Base-by-base conservation (phyloP, 1,140 invertebrate genomes). In the Elymnias hypermnestra region DNA sequence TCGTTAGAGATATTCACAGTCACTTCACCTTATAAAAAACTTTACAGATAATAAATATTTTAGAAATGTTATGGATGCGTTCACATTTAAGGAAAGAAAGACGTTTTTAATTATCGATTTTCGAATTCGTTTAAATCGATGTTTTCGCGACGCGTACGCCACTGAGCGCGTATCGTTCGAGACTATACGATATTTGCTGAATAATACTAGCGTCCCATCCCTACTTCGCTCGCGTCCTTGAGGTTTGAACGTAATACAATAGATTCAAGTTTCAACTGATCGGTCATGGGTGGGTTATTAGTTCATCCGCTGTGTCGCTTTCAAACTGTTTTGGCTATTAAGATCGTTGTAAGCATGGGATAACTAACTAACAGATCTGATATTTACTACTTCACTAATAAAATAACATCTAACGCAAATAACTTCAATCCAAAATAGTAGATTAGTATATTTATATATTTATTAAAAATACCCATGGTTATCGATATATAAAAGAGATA, bases 241-340 rank as follows among this genome's bases (percentile, higher is more conserved):
- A n/a, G n/a, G n/a, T n/a, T 56, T 56, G 53, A 29, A 19, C 28
- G 21, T 40, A 49, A 12, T 36, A 33, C 31, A 33, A 33, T 38
- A 22, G 12, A 8, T 22, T 5, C 23, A 2, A 25, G 23, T 9
- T 7, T n/a, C n/a, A 2, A 15, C 36, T 19, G 8, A 22, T 37
- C 2, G 45, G 33, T 38, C 47, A 35, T 28, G 37, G 45, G 29
- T 43, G 17, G 35, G 33, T 35, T 35, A 31, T 10, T 31, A 15
- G 48, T 45, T 49, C 54, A 48, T 50, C 37, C 47, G 53, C 39
- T 38, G 48, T 31, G 40, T 33, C 33, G 29, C 39, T 36, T 45
- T 13, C 21, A 39, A 56, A 57, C 14, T n/a, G n/a, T n/a, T n/a
- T n/a, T n/a, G n/a, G n/a, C n/a, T n/a, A n/a, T n/a, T n/a, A n/a